Conservation (phyloP, 2,113 vertebrate genomes). For the Phoenicopterus ruber region DNA sequence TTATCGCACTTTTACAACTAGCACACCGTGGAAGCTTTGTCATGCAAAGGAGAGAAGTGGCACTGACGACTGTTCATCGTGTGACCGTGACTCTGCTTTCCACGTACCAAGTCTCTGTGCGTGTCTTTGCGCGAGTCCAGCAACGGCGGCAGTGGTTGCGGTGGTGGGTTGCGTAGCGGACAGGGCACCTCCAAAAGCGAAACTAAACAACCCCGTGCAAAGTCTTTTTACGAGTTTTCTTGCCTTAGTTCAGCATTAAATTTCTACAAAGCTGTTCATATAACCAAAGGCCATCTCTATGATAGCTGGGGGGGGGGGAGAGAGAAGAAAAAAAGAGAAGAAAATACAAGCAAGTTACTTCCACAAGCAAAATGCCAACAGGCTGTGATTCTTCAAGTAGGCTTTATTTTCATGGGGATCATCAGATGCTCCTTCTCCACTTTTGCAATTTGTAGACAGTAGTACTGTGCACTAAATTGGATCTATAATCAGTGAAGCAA, state of each 20-base stretch:
- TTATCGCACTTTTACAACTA: background rate
- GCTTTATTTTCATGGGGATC: background rate
- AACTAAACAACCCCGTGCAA: background rate
- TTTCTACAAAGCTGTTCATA: background rate
- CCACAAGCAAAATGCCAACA: background rate
- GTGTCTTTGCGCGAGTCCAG: accelerated
- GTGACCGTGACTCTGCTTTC: background rate
- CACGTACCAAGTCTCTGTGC: accelerated
- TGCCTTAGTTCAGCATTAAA: background rate
- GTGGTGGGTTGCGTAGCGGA: background rate
- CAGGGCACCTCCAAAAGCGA: background rate
- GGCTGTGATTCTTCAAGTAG: background rate
- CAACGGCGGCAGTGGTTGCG: accelerated
- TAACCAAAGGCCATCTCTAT: background rate
- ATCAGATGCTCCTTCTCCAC: background rate
- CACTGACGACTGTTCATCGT: background rate
- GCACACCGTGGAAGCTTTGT: background rate
- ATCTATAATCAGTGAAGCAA: background rate
- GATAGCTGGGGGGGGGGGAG: background rate
- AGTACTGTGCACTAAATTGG: background rate
- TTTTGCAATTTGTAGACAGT: background rate
- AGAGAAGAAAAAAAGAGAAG: background rate
- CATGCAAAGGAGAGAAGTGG: background rate
- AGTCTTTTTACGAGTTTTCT: background rate
- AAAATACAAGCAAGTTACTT: background rate